phyloP scores from a whole-genome alignment of 2,888 invertebrate species.

The Pterostichus madidus region DNA sequence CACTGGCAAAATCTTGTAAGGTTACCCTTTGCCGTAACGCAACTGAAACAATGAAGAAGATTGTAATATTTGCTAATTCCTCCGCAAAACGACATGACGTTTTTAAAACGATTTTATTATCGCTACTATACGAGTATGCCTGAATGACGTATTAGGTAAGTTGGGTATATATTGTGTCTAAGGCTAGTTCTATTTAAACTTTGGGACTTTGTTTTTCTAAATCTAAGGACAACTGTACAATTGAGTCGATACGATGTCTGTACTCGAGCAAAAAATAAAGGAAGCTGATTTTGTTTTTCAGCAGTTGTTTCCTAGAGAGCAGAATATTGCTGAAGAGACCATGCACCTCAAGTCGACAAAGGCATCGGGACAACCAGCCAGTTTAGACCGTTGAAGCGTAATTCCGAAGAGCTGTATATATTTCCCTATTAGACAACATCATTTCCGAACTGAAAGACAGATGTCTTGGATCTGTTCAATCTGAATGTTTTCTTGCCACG shows the following conservation, averaged over 20 bases:
- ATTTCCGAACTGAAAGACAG: constrained; percentile 69
- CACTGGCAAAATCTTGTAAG: constrained; percentile 69
- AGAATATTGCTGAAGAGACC: constrained; percentile 70
- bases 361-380: constrained; percentile 68
- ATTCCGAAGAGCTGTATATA: constrained; percentile 70
- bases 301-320: constrained; percentile 70
- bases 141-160: constrained; percentile 69
- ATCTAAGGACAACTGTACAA: constrained; percentile 45
- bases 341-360: constrained; percentile 9
- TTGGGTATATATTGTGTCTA: constrained; percentile 8
- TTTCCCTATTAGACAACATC: constrained; percentile 71
- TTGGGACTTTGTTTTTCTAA: background rate
- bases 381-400: constrained; percentile 69
- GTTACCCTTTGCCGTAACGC: constrained; percentile 69
- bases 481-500: constrained; percentile 70
- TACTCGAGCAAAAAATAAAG: constrained; percentile 69
- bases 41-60: constrained; percentile 69
- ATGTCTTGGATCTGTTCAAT: constrained; percentile 69
- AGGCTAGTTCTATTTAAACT: background rate
- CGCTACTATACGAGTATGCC: constrained; percentile 63
- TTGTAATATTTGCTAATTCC: constrained; percentile 69
- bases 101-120: constrained; percentile 67
- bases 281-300: constrained; percentile 69
- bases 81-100: constrained; percentile 69
- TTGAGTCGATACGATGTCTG: constrained; percentile 68